Base-by-base conservation (phyloP, 2,888 invertebrate genomes). In the Oasisia sp. region DNA sequence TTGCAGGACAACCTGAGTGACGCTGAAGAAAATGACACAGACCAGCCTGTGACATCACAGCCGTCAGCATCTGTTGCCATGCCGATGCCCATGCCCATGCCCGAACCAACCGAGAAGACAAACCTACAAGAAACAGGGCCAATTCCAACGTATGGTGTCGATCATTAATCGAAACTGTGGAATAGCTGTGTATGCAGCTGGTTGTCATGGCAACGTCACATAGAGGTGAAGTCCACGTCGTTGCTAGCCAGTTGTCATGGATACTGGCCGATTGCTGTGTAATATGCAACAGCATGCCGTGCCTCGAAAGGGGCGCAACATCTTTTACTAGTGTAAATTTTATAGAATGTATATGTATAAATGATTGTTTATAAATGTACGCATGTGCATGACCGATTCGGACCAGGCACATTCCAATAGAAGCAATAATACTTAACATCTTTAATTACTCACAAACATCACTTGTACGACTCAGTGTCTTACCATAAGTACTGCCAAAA, bases 271-370 rank as follows among this genome's bases (percentile, higher is more conserved):
- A 19, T 74, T 74, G 74, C 74, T 74, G n/a, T 74, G 74, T 27
- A 5, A 74, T 27, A 7, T 74, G 74, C 74, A 74, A 74, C 74
- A 74, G 74, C 19, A 7, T 74, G 74, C 7, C 74, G 27, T n/a
- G 74, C 74, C 74, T 74, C 74, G n/a, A 74, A 19, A 74, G 74
- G n/a, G 74, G 74, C 74, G 3, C 27, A 19, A 7, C 27, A 74
- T 74, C 74, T 74, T 74, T 74, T 74, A 74, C n/a, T 74, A 74
- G 74, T 74, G 74, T 74, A 74, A 19, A 74, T 74, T 74, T 74
- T 74, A 74, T 74, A 74, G 74, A 74, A 74, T 74, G 74, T 74
- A 74, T 74, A 74, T n/a, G 74, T 74, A 74, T 74, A 74, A 74
- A 74, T 27, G 27, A 74, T 74, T 74, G 74, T 74, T 74, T 74